Conservation (phyloP, 30 jellyfish, hydroid and myxozoan species). For the Pseudorhiza aurosa region DNA sequence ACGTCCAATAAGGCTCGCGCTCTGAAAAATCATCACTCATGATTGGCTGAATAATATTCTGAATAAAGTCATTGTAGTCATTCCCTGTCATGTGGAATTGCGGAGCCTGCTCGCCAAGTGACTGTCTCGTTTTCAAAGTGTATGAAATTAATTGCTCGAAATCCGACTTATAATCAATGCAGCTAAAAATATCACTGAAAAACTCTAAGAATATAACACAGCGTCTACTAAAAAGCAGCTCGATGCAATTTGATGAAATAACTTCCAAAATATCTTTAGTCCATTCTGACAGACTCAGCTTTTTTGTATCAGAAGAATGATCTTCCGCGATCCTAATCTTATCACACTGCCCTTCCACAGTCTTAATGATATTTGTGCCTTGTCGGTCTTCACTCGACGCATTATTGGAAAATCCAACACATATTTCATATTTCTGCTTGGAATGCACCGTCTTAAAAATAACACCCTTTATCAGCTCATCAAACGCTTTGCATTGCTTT, state of each 20-base stretch:
- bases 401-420: background rate
- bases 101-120: background rate
- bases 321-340: too few relatives aligned
- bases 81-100: background rate
- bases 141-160: background rate
- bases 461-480: constrained; percentile 30
- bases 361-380: too few relatives aligned
- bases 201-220: constrained; percentile 3
- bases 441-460: background rate
- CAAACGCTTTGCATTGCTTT: background rate
- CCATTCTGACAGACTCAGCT: constrained; percentile 18
- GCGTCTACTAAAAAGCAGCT: constrained; percentile 5
- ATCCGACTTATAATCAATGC: constrained; percentile 3
- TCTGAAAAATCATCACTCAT: constrained; percentile 3
- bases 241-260: background rate
- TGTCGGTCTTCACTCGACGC: too few relatives aligned
- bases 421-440: background rate
- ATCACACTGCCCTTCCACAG: too few relatives aligned
- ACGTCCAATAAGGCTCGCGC: constrained; percentile 38
- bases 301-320: background rate
- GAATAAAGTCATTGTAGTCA: background rate
- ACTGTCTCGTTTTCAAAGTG: constrained; percentile 5
- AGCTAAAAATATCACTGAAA: constrained; percentile 17
- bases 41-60: constrained; percentile 11
- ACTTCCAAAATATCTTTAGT: background rate